phyloP scores from a whole-genome alignment of 2,888 invertebrate genomes.

The Noctua janthina region DNA sequence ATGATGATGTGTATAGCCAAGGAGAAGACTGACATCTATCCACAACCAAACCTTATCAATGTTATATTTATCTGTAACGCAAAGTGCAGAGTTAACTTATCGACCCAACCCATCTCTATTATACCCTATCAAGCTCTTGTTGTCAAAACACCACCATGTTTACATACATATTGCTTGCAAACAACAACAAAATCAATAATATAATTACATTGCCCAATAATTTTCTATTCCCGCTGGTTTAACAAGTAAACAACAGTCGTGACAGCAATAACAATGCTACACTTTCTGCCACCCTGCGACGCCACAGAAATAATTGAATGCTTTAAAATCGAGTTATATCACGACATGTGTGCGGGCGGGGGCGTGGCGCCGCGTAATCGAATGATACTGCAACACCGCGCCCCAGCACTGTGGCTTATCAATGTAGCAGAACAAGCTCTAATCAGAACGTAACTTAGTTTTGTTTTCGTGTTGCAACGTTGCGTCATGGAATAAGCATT shows the following conservation, averaged over 20 bases:
- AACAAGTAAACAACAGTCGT: constrained; percentile 51
- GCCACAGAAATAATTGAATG: constrained; percentile 58
- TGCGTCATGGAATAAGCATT: neutral
- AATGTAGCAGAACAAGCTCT: constrained; percentile 21
- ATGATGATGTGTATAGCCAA: neutral
- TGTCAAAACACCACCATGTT: constrained; percentile 6
- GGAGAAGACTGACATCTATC: neutral
- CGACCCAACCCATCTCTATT: neutral
- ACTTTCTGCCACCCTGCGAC: constrained; percentile 35
- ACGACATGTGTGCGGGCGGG: constrained; percentile 45
- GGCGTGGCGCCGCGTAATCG: constrained; percentile 76
- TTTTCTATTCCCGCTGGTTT: constrained; percentile 30
- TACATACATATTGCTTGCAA: constrained; percentile 23
- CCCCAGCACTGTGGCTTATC: constrained; percentile 68
- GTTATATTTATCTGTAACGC: neutral
- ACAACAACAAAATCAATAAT: constrained; percentile 39
- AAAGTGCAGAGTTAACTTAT: neutral
- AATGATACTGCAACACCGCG: constrained; percentile 80
- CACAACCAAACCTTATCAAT: neutral
- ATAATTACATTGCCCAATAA: constrained; percentile 39
- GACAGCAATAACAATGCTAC: constrained; percentile 57
- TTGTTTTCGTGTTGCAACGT: constrained; percentile 13
- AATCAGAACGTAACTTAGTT: constrained; percentile 44
- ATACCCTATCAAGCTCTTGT: neutral
- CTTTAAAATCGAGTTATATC: constrained; percentile 61